Evolutionary conservation across 1,140 invertebrate genomes (phyloP).

Genomic region (Drosophila sturtevanti): DNA sequence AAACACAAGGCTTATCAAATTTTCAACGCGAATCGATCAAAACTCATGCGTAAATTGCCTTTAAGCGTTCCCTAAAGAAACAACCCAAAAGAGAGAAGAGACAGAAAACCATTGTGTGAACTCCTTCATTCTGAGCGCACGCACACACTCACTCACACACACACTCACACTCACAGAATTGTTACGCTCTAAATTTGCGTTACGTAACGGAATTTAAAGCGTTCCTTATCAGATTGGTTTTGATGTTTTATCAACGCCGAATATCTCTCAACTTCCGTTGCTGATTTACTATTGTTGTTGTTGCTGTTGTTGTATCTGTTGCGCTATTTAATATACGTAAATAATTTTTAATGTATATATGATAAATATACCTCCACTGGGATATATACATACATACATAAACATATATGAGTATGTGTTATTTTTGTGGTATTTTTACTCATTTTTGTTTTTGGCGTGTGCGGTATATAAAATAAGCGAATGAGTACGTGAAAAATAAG

Average conservation of each 20-base stretch:
- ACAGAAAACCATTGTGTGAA: constrained; percentile 13
- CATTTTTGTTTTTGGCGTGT: constrained; percentile 35
- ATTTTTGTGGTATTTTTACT: constrained; percentile 9
- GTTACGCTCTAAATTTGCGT: constrained; percentile 79
- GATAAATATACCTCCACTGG: constrained; percentile 50
- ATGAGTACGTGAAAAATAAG: constrained; percentile 69
- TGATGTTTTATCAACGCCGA: constrained; percentile 75
- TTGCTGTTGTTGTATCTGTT: constrained; percentile 23
- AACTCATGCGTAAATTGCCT: constrained; percentile 56
- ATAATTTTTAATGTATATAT: constrained; percentile 80
- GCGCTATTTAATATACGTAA: constrained; percentile 62
- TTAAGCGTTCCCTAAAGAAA: constrained; percentile 10
- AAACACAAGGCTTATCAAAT: constrained; percentile 58
- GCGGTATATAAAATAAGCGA: constrained; percentile 27
- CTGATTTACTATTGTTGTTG: background rate
- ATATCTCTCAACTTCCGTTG: constrained; percentile 20
- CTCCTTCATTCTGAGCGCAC: constrained; percentile 23
- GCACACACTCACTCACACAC: constrained; percentile 2
- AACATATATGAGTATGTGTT: background rate
- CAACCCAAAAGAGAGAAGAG: constrained; percentile 10
- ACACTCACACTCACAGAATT: constrained; percentile 29
- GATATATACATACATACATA: background rate
- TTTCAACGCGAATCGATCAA: constrained; percentile 60
- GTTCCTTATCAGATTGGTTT: constrained; percentile 80
- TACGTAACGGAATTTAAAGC: constrained; percentile 82